Conservation (phyloP, 2,113 vertebrate species). For the Beaufortia kweichowensis region DNA sequence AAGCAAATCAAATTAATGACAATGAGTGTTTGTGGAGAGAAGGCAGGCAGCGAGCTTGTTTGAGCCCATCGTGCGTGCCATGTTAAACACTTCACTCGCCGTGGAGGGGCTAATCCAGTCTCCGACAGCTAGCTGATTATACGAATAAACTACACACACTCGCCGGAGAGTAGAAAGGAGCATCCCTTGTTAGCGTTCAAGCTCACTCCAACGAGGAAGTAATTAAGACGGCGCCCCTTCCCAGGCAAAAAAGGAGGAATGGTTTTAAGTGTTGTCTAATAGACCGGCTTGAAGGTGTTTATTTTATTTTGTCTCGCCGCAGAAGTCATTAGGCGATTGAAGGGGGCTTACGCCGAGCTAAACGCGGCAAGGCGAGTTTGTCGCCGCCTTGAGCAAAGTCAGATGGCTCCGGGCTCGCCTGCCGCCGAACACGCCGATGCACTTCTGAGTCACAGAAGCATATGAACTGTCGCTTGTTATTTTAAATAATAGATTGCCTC, state of each 20-base stretch:
- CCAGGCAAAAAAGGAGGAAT: constrained; percentile 48
- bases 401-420: constrained; percentile 66
- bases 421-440: constrained; percentile 46
- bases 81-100: constrained; percentile 76
- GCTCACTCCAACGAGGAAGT: constrained; percentile 74
- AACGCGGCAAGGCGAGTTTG: not conserved
- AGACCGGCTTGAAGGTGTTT: constrained; percentile 77
- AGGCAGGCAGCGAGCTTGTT: constrained; percentile 61
- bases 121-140: constrained; percentile 75
- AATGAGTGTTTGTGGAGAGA: constrained; percentile 70
- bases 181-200: constrained; percentile 70
- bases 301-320: constrained; percentile 74
- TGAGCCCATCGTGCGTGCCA: constrained; percentile 64
- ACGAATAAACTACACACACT: constrained; percentile 60
- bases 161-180: constrained; percentile 66
- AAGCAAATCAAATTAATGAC: constrained; percentile 75
- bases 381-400: constrained; percentile 61
- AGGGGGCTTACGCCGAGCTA: constrained; percentile 61
- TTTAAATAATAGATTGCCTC: constrained; percentile 75
- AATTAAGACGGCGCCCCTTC: constrained; percentile 66
- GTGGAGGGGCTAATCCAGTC: constrained; percentile 75
- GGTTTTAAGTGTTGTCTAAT: constrained; percentile 77
- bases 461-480: constrained; percentile 73
- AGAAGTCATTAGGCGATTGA: constrained; percentile 72
- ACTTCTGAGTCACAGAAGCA: constrained; percentile 59